These are phyloP conservation scores for Clanis bilineata DNA, from an alignment of 2,888 invertebrate species.

Conservation along the genomic window DNA sequence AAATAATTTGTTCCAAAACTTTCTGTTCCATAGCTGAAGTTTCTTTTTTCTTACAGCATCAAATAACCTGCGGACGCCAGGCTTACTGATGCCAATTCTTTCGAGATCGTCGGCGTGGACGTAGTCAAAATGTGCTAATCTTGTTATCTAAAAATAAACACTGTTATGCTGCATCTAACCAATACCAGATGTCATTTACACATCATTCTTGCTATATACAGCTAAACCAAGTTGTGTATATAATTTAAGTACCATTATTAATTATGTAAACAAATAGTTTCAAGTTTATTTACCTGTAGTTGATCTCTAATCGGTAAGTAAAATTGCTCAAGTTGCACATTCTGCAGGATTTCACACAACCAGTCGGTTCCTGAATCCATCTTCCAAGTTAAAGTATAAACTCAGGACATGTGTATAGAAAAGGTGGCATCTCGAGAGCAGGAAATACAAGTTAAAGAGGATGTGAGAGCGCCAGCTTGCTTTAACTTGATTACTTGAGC, in stretches of 20 bases:
- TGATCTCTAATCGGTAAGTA: conserved; percentile 94
- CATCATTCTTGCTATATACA: no score
- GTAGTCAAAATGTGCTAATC: conserved; percentile 97
- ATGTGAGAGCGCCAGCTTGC: conserved; percentile 31
- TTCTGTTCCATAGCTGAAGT: conserved; percentile 90
- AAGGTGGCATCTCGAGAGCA: conserved; percentile 65
- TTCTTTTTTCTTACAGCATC: conserved; percentile 96
- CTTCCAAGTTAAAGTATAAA: conserved; percentile 32
- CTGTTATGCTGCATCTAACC: conserved; percentile 8
- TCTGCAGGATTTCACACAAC: conserved; percentile 92
- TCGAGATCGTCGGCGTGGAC: conserved; percentile 97
- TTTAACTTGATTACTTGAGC: neutral
- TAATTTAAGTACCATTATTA: neutral
- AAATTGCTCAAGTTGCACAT: conserved; percentile 96
- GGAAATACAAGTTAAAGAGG: conserved; percentile 59
- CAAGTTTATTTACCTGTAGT: conserved; percentile 85
- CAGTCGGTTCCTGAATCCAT: conserved; percentile 86
- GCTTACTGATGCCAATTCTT: conserved; percentile 96
- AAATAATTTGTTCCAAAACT: conserved; percentile 91
- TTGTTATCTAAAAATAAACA: conserved; percentile 86
- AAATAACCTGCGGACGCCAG: conserved; percentile 93
- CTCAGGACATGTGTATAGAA: conserved; percentile 35
- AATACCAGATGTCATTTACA: neutral
- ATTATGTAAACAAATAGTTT: conserved; percentile 8
- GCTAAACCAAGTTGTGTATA: neutral